phyloP scores from a whole-genome alignment of 2,113 vertebrate genomes.

The Tychaedon coryphoeus region DNA sequence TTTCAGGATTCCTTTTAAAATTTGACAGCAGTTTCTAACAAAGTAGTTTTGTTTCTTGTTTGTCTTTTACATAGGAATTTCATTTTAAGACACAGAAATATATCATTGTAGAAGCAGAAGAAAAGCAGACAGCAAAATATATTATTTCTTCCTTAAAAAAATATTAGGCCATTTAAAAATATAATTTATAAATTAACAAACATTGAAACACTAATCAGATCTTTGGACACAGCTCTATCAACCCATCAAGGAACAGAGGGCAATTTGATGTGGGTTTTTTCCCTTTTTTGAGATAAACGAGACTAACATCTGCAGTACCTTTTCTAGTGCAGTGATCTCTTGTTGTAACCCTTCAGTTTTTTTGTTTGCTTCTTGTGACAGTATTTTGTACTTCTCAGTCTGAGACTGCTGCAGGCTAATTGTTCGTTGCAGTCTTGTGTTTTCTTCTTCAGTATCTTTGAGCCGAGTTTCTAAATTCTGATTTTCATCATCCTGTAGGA shows the following conservation, averaged over 20 bases:
- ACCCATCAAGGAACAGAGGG: background rate
- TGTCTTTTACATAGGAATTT: background rate
- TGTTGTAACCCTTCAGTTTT: constrained; percentile 81
- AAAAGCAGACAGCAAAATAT: background rate
- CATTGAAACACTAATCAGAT: background rate
- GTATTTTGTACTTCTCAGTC: constrained; percentile 83
- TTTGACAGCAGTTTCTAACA: background rate
- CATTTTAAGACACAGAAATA: background rate
- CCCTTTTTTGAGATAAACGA: background rate
- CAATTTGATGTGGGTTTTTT: background rate
- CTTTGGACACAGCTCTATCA: fast-evolving
- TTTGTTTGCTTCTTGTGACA: constrained; percentile 81
- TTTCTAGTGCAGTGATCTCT: constrained; percentile 78
- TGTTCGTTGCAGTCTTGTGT: constrained; percentile 77
- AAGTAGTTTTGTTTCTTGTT: background rate
- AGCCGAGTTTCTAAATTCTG: constrained; percentile 74
- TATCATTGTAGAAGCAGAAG: background rate
- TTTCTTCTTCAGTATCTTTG: constrained; percentile 84
- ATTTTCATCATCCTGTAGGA: constrained; percentile 86
- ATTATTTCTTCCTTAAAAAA: background rate
- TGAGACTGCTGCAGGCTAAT: constrained; percentile 81
- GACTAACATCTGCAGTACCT: constrained; percentile 72
- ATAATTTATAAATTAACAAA: background rate
- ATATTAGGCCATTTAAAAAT: background rate
- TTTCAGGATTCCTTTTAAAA: background rate